Evolutionary conservation across 2,797 vertebrate species (phyloP).

Genomic region (Ficedula albicollis): DNA sequence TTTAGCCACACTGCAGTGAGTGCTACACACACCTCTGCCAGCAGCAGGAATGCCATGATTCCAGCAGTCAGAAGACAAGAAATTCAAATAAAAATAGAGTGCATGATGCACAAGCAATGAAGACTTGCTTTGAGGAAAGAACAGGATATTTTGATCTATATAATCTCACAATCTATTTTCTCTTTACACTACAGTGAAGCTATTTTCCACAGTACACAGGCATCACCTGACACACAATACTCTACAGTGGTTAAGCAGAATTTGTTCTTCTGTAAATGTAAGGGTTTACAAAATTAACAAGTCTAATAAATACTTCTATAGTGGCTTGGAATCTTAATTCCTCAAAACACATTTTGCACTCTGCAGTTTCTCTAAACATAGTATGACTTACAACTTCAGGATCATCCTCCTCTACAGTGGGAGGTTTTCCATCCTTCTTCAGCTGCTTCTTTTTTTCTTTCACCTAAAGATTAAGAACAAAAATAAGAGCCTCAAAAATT

Average conservation of each 20-base stretch:
- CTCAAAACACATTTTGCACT: not conserved
- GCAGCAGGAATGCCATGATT: not conserved
- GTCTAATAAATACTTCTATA: not conserved
- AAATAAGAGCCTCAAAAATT: not conserved
- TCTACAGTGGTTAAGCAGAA: not conserved
- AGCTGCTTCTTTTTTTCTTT: constrained; percentile 95
- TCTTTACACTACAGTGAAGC: not conserved
- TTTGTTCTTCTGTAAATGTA: not conserved
- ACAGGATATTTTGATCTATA: not conserved
- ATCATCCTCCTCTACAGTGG: constrained; percentile 91
- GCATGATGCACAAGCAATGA: not conserved
- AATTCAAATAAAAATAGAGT: not conserved
- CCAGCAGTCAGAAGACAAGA: not conserved
- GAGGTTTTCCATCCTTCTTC: constrained; percentile 93
- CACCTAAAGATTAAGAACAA: constrained; percentile 77
- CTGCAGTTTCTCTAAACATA: not conserved
- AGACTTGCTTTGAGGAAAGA: not conserved
- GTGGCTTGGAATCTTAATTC: not conserved
- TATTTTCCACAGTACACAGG: not conserved
- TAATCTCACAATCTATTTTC: not conserved
- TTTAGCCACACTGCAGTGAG: not conserved
- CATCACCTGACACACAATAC: not conserved
- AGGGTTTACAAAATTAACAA: not conserved
- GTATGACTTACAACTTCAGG: constrained; percentile 85
- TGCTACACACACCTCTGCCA: accelerated